A percentile compares a stretch with the other conserved stretches of the same genome.
These are phyloP conservation scores for Teinopalpus imperialis DNA, from an alignment of 2,888 invertebrate species.

Conservation along the genomic window DNA sequence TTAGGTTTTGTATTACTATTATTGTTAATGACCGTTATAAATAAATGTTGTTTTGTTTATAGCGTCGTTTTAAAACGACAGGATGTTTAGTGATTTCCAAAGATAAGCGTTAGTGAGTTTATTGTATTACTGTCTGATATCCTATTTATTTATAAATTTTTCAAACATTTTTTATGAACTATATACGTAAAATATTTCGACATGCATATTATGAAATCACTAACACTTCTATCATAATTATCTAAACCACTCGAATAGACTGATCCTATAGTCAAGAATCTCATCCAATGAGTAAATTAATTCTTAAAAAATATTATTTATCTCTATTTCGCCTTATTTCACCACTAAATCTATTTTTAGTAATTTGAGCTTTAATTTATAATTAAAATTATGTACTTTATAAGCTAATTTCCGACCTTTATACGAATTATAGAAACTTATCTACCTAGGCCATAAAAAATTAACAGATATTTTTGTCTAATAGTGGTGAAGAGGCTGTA, in stretches of 20 bases:
- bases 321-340: conserved; percentile 24
- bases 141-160: background rate
- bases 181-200: background rate
- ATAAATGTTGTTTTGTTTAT: conserved; percentile 28
- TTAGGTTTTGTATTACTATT: conserved; percentile 46
- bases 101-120: conserved; percentile 37
- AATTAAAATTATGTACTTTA: conserved; percentile 14
- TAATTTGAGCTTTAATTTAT: conserved; percentile 23
- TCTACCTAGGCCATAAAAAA: conserved; percentile 20
- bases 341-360: conserved; percentile 31
- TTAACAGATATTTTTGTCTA: conserved; percentile 19
- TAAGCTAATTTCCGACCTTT: conserved; percentile 26
- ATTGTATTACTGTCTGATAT: conserved; percentile 2
- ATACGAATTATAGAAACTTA: conserved; percentile 22
- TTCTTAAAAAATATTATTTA: conserved; percentile 30
- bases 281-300: conserved; percentile 48
- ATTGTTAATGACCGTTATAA: conserved; percentile 34
- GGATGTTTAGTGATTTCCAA: conserved; percentile 29
- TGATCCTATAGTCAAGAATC: conserved; percentile 50
- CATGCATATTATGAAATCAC: conserved; percentile 23
- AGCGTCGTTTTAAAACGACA: conserved; percentile 16
- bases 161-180: background rate
- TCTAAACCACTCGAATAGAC: conserved; percentile 46
- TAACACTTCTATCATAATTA: conserved; percentile 27
- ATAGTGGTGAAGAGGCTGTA: conserved; percentile 23